Evolutionary conservation across 2,888 invertebrate species (phyloP).

Genomic region (Ceramica pisi): DNA sequence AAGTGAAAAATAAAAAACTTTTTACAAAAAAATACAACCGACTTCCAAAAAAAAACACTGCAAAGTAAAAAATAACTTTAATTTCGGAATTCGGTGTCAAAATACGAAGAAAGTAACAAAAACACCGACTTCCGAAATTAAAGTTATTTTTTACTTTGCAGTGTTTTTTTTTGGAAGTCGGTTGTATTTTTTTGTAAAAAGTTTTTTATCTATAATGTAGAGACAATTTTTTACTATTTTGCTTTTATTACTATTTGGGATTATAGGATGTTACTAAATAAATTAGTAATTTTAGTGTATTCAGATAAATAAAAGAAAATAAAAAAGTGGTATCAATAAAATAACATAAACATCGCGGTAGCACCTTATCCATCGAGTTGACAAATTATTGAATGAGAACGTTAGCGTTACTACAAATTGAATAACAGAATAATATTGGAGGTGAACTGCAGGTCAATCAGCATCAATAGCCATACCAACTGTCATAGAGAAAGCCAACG

Average conservation of each 20-base stretch:
- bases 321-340: no score
- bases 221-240: slow-evolving; percentile 11
- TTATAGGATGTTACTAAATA: background rate
- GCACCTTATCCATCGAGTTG: background rate
- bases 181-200: no score
- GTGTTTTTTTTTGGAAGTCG: no score
- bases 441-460: slow-evolving; percentile 34
- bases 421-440: slow-evolving; percentile 15
- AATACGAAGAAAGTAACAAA: no score
- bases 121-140: no score
- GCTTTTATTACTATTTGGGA: background rate
- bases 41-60: no score
- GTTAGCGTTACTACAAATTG: slow-evolving; percentile 11
- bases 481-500: slow-evolving; percentile 45
- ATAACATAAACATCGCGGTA: background rate
- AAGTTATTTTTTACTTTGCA: no score
- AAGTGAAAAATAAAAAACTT: no score
- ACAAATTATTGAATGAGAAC: slow-evolving; percentile 17
- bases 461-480: slow-evolving; percentile 25
- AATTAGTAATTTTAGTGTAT: background rate
- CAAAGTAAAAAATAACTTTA: no score
- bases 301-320: no score
- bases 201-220: background rate
- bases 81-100: no score
- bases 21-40: no score